Evolutionary conservation across 1,140 invertebrate species (phyloP).

Genomic region (Mesaphorura yosii): DNA sequence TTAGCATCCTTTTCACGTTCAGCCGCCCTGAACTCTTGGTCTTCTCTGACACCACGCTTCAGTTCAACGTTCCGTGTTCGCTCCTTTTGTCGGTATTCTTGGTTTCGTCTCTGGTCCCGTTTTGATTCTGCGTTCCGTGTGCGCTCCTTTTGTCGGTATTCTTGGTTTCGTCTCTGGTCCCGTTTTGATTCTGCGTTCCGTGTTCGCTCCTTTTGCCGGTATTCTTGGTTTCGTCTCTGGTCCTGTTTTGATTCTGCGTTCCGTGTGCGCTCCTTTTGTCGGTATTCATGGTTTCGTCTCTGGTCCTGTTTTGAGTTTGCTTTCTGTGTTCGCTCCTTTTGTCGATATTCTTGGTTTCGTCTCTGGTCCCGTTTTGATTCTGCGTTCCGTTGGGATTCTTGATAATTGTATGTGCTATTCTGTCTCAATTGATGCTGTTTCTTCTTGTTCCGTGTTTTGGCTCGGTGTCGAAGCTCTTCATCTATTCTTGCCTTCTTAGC

Average conservation of each 20-base stretch:
- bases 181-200: background rate
- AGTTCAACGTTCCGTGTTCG: background rate
- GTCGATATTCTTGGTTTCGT: background rate
- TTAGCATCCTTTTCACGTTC: background rate
- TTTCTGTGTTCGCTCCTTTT: background rate
- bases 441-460: no score
- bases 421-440: no score
- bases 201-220: background rate
- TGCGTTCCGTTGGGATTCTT: no score
- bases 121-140: background rate
- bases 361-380: background rate
- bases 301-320: no score
- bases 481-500: no score
- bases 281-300: background rate
- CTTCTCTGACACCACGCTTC: no score
- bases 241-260: background rate
- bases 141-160: background rate
- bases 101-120: background rate
- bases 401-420: no score
- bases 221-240: background rate
- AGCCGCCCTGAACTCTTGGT: background rate
- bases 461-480: no score
- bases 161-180: background rate
- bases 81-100: background rate
- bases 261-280: background rate